Conservation (phyloP, 2,888 invertebrate species). For the Lamproptera curius region DNA sequence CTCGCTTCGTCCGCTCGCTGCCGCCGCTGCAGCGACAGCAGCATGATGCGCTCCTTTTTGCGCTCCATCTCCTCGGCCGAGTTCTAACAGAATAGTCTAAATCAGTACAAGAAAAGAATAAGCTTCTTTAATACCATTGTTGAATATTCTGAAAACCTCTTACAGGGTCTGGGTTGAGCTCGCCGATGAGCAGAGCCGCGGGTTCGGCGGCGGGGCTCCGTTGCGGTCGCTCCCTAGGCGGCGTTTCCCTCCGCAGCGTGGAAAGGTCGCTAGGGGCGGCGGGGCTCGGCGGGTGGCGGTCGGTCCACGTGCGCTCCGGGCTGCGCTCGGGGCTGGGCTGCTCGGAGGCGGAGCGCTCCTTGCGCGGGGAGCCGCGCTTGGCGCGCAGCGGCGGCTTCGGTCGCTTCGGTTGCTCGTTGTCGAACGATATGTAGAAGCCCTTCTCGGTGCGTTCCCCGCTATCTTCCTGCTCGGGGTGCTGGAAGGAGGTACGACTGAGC, state of each 20-base stretch:
- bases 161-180: constrained; percentile 64
- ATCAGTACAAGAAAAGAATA: neutral
- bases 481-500: constrained; percentile 84
- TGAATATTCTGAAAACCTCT: too few species aligned
- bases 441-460: constrained; percentile 80
- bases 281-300: constrained; percentile 30
- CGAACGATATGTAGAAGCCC: constrained; percentile 96
- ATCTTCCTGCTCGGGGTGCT: constrained; percentile 60
- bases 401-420: constrained; percentile 91
- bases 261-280: constrained; percentile 24
- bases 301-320: constrained; percentile 39
- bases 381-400: constrained; percentile 91
- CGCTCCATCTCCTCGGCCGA: constrained; percentile 94
- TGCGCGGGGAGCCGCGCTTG: constrained; percentile 87
- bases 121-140: too few species aligned
- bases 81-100: constrained; percentile 75
- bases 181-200: constrained; percentile 65
- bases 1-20: constrained; percentile 94
- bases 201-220: constrained; percentile 51
- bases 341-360: constrained; percentile 72
- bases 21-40: constrained; percentile 92
- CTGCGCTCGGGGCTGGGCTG: constrained; percentile 52
- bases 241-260: constrained; percentile 39
- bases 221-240: constrained; percentile 43
- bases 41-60: constrained; percentile 94